phyloP scores from a whole-genome alignment of 2,113 vertebrate species.

The Micronycteris hirsuta region DNA sequence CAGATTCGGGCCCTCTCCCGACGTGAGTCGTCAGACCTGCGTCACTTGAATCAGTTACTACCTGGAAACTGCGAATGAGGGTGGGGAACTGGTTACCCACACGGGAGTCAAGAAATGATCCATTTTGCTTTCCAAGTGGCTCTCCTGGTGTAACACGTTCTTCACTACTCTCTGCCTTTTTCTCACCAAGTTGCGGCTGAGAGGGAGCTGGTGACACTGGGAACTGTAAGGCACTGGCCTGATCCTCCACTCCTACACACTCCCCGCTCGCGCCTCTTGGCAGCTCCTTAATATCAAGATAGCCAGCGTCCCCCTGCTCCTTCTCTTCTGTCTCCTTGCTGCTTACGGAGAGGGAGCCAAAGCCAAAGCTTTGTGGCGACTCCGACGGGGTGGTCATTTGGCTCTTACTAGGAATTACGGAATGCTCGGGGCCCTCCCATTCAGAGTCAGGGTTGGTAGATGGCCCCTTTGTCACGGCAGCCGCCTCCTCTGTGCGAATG shows the following conservation, averaged over 20 bases:
- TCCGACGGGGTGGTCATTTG: slow-evolving; percentile 62
- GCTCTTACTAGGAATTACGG: slow-evolving; percentile 76
- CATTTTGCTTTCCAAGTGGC: slow-evolving; percentile 72
- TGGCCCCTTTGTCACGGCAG: slow-evolving; percentile 77
- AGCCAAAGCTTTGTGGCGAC: slow-evolving; percentile 67
- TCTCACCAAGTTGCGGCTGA: slow-evolving; percentile 57
- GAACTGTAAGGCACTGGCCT: slow-evolving; percentile 54
- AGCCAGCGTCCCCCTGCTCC: slow-evolving; percentile 58
- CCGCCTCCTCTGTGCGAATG: slow-evolving; percentile 80
- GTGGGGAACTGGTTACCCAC: slow-evolving; percentile 70
- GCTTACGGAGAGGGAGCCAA: slow-evolving; percentile 72
- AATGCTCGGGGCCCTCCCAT: slow-evolving; percentile 75
- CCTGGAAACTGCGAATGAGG: slow-evolving; percentile 87
- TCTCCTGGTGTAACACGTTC: slow-evolving; percentile 61
- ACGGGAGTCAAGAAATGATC: slow-evolving; percentile 54
- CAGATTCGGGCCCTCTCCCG: slow-evolving; percentile 53
- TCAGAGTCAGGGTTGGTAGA: slow-evolving; percentile 70
- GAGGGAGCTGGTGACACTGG: slow-evolving; percentile 55
- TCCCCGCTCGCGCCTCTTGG: slow-evolving; percentile 65
- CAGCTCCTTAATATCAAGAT: slow-evolving; percentile 68
- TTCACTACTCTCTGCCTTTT: slow-evolving; percentile 77
- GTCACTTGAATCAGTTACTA: slow-evolving; percentile 67
- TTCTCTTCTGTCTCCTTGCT: slow-evolving; percentile 74
- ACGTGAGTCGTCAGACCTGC: background rate
- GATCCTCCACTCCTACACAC: slow-evolving; percentile 68